Evolutionary conservation across 2,888 invertebrate genomes (phyloP), one percentile per base, ranked within the genome.

Genomic region (Pomacea canaliculata): DNA sequence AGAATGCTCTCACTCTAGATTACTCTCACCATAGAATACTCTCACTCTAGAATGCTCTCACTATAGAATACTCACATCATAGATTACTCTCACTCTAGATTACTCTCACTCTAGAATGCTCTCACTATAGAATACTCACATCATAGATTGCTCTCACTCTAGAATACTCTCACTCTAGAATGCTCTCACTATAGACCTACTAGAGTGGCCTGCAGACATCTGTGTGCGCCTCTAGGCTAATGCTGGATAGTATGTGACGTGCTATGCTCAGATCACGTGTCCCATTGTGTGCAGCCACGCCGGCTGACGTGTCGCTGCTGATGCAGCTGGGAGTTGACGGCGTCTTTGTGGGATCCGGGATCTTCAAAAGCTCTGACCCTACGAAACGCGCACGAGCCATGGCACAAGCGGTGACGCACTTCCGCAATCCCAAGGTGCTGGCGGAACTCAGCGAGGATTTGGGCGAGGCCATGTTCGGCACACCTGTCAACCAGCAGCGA

Each of bases 261-360:
- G 12, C 16, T 16, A 1, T 56, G 4, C 16, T 56, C 12, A 10
- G 12, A 7, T 56, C 51, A 56, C 8, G 51, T 13, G 37, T 37
- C 4, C 3, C 37, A 37, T 37, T 37, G 4, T 37, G 37, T 37
- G 23, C 79, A 89, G 89, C 89, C 9, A 89, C 89, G 5, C 89
- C 89, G 13, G 89, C 89, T 10, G 89, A 89, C 72, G 89, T 89
- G 7, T 87, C 89, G 10, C 80, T 89, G 37, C 80, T 89, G 83
- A 89, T 89, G 89, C 89, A 89, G 73, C 85, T 89, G 1, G 89
- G 89, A 12, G 89, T 89, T 8, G 89, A 89, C 78, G 89, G 89
- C 1, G 89, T 89, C 13, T 89, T 89, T 78, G 89, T 89, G 12
- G 89, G 89, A 1, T 89, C 89, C 9, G 89, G 89, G 5, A 89